phyloP scores from a whole-genome alignment of 2,113 vertebrate genomes.

The Nannobrachium achirus region DNA sequence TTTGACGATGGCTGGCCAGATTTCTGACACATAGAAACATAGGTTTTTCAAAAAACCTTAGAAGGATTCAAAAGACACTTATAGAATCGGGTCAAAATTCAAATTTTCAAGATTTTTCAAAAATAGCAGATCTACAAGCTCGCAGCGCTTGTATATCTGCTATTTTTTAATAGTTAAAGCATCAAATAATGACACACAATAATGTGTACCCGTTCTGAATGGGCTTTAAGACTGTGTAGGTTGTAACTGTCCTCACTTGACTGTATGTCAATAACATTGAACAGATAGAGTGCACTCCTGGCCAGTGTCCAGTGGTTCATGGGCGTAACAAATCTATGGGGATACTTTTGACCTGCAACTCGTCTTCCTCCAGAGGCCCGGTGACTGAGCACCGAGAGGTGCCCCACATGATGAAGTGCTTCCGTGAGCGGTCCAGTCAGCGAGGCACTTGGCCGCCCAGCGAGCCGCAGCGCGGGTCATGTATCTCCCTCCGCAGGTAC shows the following conservation, averaged over 20 bases:
- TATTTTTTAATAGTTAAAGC: too few relatives aligned
- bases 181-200: too few relatives aligned
- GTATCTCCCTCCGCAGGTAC: conserved; percentile 52
- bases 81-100: too few relatives aligned
- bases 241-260: conserved; percentile 3
- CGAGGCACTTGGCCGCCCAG: conserved; percentile 29
- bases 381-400: background rate
- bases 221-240: conserved; percentile 6
- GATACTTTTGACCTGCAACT: conserved; percentile 2
- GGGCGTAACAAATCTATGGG: conserved; percentile 30
- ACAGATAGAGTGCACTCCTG: conserved; percentile 42
- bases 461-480: conserved; percentile 22
- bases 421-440: conserved; percentile 28
- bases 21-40: too few relatives aligned
- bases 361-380: conserved; percentile 15
- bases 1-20: too few relatives aligned
- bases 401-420: conserved; percentile 32
- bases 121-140: too few relatives aligned
- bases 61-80: too few relatives aligned
- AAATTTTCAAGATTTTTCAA: too few relatives aligned
- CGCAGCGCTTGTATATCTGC: too few relatives aligned
- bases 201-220: too few relatives aligned
- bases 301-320: conserved; percentile 32
- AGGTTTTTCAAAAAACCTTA: too few relatives aligned
- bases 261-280: conserved; percentile 34